Percentiles rank a stretch among this genome's conserved stretches.
Conservation (phyloP, 1,140 invertebrate species). For the Pseudobourletiella spinata region DNA sequence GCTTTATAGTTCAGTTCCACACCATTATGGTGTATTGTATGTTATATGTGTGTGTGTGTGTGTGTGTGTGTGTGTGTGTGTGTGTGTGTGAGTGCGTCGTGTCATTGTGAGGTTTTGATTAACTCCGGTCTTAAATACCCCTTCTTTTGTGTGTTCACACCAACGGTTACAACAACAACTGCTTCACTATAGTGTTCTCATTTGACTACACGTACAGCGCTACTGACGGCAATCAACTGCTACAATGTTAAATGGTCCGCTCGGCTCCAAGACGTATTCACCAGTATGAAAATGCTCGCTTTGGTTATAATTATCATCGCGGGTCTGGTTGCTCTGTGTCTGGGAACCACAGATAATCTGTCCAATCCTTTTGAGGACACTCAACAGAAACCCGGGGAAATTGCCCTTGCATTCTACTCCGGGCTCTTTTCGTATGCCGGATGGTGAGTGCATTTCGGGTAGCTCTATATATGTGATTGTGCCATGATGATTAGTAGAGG, state of each 20-base stretch:
- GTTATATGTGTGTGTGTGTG: no score
- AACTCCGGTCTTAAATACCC: no score
- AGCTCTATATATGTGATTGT: no score
- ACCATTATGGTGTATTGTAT: no score
- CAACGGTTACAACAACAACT: no score
- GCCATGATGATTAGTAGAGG: no score
- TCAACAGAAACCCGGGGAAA: conserved; percentile 44
- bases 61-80: no score
- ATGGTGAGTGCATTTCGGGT: conserved; percentile 46
- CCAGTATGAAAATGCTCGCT: conserved; percentile 84
- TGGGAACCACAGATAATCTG: conserved; percentile 48
- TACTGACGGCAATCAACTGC: conserved; percentile 90
- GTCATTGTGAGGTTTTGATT: no score
- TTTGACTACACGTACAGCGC: conserved; percentile 54
- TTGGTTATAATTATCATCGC: conserved; percentile 77
- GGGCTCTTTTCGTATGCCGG: conserved; percentile 62
- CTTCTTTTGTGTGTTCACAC: no score
- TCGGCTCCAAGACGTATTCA: conserved; percentile 85
- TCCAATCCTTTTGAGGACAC: conserved; percentile 48
- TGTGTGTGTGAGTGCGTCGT: background rate
- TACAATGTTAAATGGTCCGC: conserved; percentile 93
- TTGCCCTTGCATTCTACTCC: conserved; percentile 55
- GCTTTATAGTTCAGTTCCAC: no score
- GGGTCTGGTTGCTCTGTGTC: conserved; percentile 53
- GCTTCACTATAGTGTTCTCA: background rate